Conservation (phyloP, 2,113 vertebrate species). For the Carettochelys insculpta region DNA sequence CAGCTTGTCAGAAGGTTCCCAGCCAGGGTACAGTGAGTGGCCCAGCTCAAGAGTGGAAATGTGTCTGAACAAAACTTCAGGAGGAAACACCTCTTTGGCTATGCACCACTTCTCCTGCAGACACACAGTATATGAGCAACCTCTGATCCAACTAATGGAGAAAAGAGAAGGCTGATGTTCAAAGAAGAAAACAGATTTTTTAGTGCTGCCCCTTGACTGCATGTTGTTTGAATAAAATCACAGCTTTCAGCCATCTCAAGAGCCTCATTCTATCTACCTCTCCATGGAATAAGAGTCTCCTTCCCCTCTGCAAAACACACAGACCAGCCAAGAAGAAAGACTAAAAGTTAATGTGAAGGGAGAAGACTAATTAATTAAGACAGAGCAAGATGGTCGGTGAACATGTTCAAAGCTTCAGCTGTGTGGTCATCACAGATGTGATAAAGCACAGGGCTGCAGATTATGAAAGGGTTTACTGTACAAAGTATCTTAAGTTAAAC, state of each 20-base stretch:
- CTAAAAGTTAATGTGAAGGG: background rate
- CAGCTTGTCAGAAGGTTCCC: conserved; percentile 26
- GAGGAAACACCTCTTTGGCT: background rate
- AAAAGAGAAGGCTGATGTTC: background rate
- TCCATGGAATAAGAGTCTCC: background rate
- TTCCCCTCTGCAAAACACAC: background rate
- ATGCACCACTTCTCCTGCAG: background rate
- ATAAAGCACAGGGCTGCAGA: too few relatives aligned
- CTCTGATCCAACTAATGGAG: background rate
- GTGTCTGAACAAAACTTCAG: background rate
- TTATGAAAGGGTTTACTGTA: too few relatives aligned
- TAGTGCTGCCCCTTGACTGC: background rate
- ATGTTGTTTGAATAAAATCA: background rate
- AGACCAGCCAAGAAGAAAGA: background rate
- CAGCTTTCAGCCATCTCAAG: background rate
- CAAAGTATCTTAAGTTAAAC: background rate
- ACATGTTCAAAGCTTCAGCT: background rate
- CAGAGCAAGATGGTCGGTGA: background rate
- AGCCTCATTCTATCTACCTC: background rate
- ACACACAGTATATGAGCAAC: background rate
- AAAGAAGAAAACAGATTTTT: background rate
- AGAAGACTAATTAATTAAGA: background rate
- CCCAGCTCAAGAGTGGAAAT: background rate
- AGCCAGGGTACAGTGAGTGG: background rate
- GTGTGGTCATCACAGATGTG: background rate